Evolutionary conservation across 2,797 vertebrate genomes (phyloP), one percentile per base, ranked within the genome.

Genomic region (Betta splendens): DNA sequence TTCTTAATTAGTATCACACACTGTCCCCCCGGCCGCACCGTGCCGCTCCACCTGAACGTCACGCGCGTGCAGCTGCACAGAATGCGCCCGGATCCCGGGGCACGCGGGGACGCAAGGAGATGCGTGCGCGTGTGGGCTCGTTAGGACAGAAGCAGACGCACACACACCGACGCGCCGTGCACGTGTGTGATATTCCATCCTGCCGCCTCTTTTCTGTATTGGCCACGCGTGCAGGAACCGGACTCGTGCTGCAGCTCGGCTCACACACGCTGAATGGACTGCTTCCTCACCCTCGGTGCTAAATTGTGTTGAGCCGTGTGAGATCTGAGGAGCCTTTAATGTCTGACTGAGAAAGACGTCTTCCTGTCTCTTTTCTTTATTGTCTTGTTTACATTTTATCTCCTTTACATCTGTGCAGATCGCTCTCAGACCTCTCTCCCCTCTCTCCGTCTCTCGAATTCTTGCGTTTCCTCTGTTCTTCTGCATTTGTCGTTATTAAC

Each of bases 1-100:
- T 92, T 92, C 92, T 93, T 93, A 93, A 93, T 93, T 93, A 93
- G 90, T 91, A 92, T 93, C 92, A 93, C 88, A 89, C 82, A 87
- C 78, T 89, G 85, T 88, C 90, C 91, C 85, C 75, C 67, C 62
- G 77, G 85, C 81, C 64, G 73, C 83, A 85, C 88, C 78, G 72
- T 85, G 89, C 77, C 90, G 90, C 87, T 92, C 87, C 86, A 87
- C 85, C 89, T 90, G 89, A 91, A 91, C 85, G 91, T 91, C 87
- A 85, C 62, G 80, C n/a, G 64, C 35, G 44, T 54, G 68, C 72
- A 76, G 71, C 37, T 9, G 56, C 60, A 29, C 64, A 43, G 47
- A 28, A 63, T 74, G 66, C 59, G 56, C 23, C 45, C 26, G 53
- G 46, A 72, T 66, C 29, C 46, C 37, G 45, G 76, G 69, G 77